Base-by-base conservation (phyloP, 2,797 vertebrate genomes). In the Rhinogobio ventralis region DNA sequence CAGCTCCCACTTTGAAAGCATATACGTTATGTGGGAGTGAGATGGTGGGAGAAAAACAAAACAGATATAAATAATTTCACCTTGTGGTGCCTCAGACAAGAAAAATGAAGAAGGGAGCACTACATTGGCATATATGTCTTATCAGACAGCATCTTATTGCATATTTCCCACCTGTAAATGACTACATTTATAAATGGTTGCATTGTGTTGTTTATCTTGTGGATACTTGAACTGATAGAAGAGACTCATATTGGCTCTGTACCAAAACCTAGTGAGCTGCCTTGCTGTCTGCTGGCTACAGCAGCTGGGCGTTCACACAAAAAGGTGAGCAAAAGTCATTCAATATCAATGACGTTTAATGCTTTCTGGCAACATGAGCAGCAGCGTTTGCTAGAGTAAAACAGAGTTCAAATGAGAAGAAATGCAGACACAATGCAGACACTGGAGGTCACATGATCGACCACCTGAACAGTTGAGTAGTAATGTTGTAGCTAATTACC, bases 81-180 rank as follows among this genome's bases (percentile, higher is more conserved):
- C 62, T 86, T 83, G 83, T 87, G 88, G 86, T 85, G 49, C 84
- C 69, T 77, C 46, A 77, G 86, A 72, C 68, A 88, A 85, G 87
- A 86, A 68, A 83, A 82, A 90, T 88, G 49, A 88, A 84, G 89
- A 81, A 86, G 72, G 42, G 81, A 71, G 79, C 53, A 45, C 36
- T 69, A 69, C 69, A 78, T 66, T n/a, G 85, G 86, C 86, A 88
- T 91, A 89, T 86, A 90, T 76, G 84, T 92, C 89, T 88, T 88
- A 86, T 89, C 89, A 88, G 91, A 91, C 90, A 89, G 90, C 88
- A 75, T 89, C 88, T 90, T 91, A 90, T 89, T 90, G 90, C 89
- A 90, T 87, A 85, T 89, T 89, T 88, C 88, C 88, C 81, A 74
- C 66, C 86, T 86, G 87, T 86, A 89, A 91, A 90, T 87, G 73